Base-by-base conservation (phyloP, 1,140 invertebrate species). In the Drosophila littoralis region DNA sequence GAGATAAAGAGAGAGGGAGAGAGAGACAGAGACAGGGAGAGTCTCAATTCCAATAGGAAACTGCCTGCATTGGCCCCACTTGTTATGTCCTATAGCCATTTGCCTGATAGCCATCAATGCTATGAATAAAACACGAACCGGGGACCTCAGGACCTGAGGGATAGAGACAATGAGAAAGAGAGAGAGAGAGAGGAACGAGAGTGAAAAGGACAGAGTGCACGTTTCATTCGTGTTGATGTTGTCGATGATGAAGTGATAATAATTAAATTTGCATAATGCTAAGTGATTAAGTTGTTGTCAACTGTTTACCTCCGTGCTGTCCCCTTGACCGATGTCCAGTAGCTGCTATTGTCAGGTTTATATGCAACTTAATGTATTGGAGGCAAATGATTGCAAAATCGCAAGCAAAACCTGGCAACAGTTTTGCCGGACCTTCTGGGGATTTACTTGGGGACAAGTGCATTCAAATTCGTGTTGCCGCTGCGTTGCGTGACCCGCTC, bases 181-280 rank as follows among this genome's bases (percentile, higher is more conserved):
- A 32, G n/a, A 8, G 22, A 28, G 22, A 40, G 51, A 32, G 48
- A 42, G 46, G 51, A 59, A n/a, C 33, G 43, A 59, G 55, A 48
- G 42, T 1, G 46, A 55, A 52, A 43, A 15, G n/a, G 35, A n/a
- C 40, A 48, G 13, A 28, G 50, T 36, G 5, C 46, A 57, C 54
- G 58, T 59, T 63, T 75, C 67, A 64, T 65, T 76, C 51, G 61
- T 61, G 75, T 75, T 74, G 77, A 77, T 72, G 82, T 75, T 71
- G 75, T 69, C 75, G 82, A 81, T 76, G 79, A 85, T 86, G 82
- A 86, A 85, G 82, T 81, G 82, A 85, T 86, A 85, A 85, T 85
- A 85, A 85, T 85, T 85, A 85, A 85, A 85, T 85, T 85, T 85
- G 82, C 82, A 85, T 85, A 85, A 85, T 86, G 78, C 74, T 86